These are phyloP conservation scores for Therioaphis trifolii DNA, from an alignment of 2,888 invertebrate genomes.

Conservation along the genomic window DNA sequence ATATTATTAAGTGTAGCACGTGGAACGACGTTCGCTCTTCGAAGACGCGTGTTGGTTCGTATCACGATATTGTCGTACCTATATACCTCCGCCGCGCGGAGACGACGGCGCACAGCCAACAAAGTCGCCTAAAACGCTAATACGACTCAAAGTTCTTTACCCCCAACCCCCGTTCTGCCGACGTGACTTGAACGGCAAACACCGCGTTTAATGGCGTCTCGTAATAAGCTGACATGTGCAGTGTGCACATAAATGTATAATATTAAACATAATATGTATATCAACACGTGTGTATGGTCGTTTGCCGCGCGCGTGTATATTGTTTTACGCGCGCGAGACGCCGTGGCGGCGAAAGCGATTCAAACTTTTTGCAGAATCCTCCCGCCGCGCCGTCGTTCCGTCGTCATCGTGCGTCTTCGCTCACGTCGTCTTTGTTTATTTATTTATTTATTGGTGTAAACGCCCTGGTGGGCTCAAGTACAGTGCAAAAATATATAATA, in stretches of 20 bases:
- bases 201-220: background rate
- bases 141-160: background rate
- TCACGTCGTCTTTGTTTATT: background rate
- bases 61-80: background rate
- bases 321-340: no score
- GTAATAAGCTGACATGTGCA: no score
- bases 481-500: no score
- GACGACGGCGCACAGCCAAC: background rate
- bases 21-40: no score
- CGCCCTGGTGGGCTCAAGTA: no score
- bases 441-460: no score
- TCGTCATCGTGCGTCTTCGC: background rate
- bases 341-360: no score
- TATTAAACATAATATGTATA: no score
- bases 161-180: background rate
- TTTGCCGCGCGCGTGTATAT: background rate
- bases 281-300: background rate
- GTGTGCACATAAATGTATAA: no score
- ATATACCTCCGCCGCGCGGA: background rate
- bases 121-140: background rate
- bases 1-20: no score
- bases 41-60: background rate
- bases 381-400: background rate
- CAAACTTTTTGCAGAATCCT: no score
- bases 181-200: slow-evolving; percentile 1